Evolutionary conservation across 2,888 invertebrate genomes (phyloP), one percentile per base, ranked within the genome.

Genomic region (Mechanitis mazaeus): DNA sequence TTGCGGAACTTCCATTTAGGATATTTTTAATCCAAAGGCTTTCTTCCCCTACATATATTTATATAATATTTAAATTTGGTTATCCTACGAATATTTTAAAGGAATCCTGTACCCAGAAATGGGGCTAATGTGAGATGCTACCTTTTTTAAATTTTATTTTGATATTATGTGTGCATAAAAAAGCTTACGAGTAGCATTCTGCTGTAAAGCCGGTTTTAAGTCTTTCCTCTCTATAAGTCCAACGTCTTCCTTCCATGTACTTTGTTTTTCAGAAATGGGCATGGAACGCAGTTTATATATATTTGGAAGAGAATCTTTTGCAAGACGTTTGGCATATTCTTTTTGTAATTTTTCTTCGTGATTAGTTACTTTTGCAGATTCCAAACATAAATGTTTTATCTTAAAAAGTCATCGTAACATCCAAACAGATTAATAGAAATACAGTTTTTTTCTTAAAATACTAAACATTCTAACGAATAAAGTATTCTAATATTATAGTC

Each of bases 21-120:
- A 81, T 75, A 59, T 83, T 85, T 65, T 74, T 73, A n/a, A 86
- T 75, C 86, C 86, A 86, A 0, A 85, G 72, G 11, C 70, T 75
- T 0, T 64, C 69, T 1, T 75, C 69, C 54, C 78, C 83, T 84
- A 57, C 0, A 56, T 9, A 11, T 9, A 42, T 42, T 9, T 42
- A 5, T 35, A 3, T 20, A 20, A 38, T 3, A 42, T 42, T 42
- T 42, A 1, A 42, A 42, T 42, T 9, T 42, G 42, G 35, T 9
- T 42, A 9, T 42, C 42, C 9, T 42, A 9, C 9, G 3, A 9
- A 42, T 42, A 1, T 9, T 9, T 42, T 5, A 35, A 35, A 35
- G 6, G 2, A 35, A 35, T 35, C 35, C 6, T 35, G 3, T 35
- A 5, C 35, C 35, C 35, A 35, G 35, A 35, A 35, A 35, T 2